These are phyloP conservation scores for Megamerina dolium DNA, from an alignment of 2,888 invertebrate genomes.

Conservation along the genomic window DNA sequence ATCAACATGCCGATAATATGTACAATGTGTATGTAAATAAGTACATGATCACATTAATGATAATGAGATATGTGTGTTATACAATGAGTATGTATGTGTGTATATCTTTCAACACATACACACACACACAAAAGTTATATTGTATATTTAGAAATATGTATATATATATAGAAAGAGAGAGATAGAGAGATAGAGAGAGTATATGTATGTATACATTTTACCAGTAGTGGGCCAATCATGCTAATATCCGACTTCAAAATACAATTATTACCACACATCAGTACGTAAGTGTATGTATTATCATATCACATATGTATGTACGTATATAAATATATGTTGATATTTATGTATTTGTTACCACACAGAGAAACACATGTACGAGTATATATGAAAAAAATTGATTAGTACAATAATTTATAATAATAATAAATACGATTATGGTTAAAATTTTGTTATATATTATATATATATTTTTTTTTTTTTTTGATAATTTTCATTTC, in stretches of 20 bases:
- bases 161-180: conserved; percentile 6
- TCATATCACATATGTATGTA: conserved; percentile 1
- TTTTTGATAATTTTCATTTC: not conserved
- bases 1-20: too few relatives aligned
- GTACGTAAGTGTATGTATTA: too few relatives aligned
- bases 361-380: too few relatives aligned
- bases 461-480: not conserved
- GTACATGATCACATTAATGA: conserved; percentile 22
- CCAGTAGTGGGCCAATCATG: conserved; percentile 51
- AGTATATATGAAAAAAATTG: too few relatives aligned
- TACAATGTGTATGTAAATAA: conserved; percentile 5
- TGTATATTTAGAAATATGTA: conserved; percentile 5
- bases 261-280: conserved; percentile 20
- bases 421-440: too few relatives aligned
- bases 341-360: too few relatives aligned
- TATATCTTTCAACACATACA: too few relatives aligned
- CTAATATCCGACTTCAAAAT: conserved; percentile 41
- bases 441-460: not conserved
- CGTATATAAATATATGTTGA: not conserved
- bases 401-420: not conserved
- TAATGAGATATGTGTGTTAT: conserved; percentile 9
- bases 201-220: too few relatives aligned
- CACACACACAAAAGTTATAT: too few relatives aligned
- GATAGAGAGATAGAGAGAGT: too few relatives aligned
- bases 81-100: conserved; percentile 5